Evolutionary conservation across 2,888 invertebrate species (phyloP).

Genomic region (Caenorhabditis sp.): DNA sequence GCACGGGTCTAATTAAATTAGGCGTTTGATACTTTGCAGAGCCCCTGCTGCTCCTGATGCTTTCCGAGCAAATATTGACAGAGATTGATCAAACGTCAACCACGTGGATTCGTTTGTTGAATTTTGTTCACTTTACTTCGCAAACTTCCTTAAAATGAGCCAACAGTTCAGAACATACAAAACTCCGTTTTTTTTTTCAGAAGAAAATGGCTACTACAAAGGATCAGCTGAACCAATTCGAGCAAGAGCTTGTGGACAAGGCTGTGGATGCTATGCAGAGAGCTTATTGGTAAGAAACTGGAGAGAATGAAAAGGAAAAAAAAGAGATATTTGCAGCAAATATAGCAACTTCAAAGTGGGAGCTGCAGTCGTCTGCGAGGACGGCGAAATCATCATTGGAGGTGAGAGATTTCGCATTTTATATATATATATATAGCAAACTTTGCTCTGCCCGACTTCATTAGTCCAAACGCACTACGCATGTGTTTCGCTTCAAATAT

Average conservation of each 20-base stretch:
- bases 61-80: too few relatives aligned
- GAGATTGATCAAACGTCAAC: too few relatives aligned
- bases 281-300: conserved; percentile 56
- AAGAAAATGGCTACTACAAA: conserved; percentile 36
- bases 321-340: conserved; percentile 81
- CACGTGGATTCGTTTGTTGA: too few relatives aligned
- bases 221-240: conserved; percentile 38
- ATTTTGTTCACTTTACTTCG: too few relatives aligned
- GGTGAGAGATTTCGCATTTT: conserved; percentile 56
- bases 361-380: conserved; percentile 86
- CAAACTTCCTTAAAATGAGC: too few relatives aligned
- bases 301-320: background rate
- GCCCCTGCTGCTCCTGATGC: too few relatives aligned
- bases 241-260: conserved; percentile 53
- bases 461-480: background rate
- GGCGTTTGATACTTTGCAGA: too few relatives aligned
- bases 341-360: conserved; percentile 93
- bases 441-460: background rate
- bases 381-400: conserved; percentile 84
- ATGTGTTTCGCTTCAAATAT: too few relatives aligned
- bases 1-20: too few relatives aligned
- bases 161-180: too few relatives aligned
- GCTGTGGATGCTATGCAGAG: conserved; percentile 57
- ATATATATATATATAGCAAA: too few relatives aligned
- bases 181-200: conserved; percentile 2